Conservation (phyloP, 1,140 invertebrate genomes). For the Drosophila tsacasi region DNA sequence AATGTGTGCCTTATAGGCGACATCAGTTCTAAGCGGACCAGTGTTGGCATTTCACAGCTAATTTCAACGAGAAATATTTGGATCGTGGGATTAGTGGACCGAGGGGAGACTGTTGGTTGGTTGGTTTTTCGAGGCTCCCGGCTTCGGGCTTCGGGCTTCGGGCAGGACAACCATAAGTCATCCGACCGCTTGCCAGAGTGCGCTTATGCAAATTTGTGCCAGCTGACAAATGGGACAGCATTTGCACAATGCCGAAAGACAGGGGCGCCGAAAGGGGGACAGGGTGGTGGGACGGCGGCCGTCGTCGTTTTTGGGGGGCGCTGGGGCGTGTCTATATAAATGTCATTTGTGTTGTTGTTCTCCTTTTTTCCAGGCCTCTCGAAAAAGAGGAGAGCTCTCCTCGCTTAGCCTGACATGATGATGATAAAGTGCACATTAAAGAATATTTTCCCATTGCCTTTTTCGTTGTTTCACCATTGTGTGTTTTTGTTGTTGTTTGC, state of each 20-base stretch:
- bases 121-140: neutral
- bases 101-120: constrained; percentile 4
- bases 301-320: constrained; percentile 30
- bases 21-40: neutral
- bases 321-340: constrained; percentile 78
- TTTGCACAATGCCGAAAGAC: constrained; percentile 71
- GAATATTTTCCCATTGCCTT: constrained; percentile 71
- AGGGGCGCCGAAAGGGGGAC: neutral
- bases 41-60: constrained; percentile 75
- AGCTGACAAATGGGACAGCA: constrained; percentile 81
- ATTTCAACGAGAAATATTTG: constrained; percentile 77
- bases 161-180: constrained; percentile 74
- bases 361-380: neutral
- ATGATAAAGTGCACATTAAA: constrained; percentile 81
- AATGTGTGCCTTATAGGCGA: neutral
- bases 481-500: constrained; percentile 21
- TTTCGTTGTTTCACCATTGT: constrained; percentile 44
- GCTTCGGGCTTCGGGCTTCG: neutral
- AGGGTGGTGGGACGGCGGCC: neutral
- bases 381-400: neutral
- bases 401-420: constrained; percentile 77
- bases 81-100: constrained; percentile 75
- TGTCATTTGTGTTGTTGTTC: constrained; percentile 67
- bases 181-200: constrained; percentile 74
- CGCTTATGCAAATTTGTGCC: constrained; percentile 82